Evolutionary conservation across 1,140 invertebrate genomes (phyloP), one percentile per base, ranked within the genome.

Genomic region (Euura lappo): DNA sequence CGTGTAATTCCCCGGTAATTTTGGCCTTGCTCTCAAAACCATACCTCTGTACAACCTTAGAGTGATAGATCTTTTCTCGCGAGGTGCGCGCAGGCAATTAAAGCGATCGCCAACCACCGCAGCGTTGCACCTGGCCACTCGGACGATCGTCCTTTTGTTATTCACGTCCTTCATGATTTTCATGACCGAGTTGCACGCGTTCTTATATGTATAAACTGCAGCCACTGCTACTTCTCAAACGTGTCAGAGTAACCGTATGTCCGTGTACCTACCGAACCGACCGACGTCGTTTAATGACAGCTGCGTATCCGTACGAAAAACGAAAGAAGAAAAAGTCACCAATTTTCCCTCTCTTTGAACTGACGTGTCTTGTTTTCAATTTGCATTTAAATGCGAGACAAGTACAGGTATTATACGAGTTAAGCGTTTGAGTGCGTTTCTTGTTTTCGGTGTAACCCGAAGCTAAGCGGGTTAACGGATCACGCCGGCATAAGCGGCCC

Each of bases 361-460:
- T 28, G 28, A 28, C 28, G 28, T 28, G 28, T 28, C 28, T 28
- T 28, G 28, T 28, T 28, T 28, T 28, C 28, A 28, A 28, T 28
- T 28, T 28, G 28, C 28, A 28, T 28, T 28, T 28, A 28, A 28
- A 28, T 28, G 28, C 13, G 10, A 85, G 86, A 85, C 83, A 85
- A 86, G 81, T 85, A 75, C 81, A 60, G 51, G 81, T 80, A 84
- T 86, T 86, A 84, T 85, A 80, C 79, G 79, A 75, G 80, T 47
- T 88, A 86, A 88, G 81, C 85, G 81, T 84, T 81, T 74, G 83
- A 86, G 84, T 84, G 84, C 80, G 84, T 80, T 60, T 86, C 84
- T 85, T 87, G 85, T 87, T 87, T 87, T 88, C 83, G 87, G 83
- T 86, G 86, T 85, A 87, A 87, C 85, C 82, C 81, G 85, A 87